Evolutionary conservation across 2,113 vertebrate species (phyloP).

Genomic region (Oncorhynchus gorbuscha): DNA sequence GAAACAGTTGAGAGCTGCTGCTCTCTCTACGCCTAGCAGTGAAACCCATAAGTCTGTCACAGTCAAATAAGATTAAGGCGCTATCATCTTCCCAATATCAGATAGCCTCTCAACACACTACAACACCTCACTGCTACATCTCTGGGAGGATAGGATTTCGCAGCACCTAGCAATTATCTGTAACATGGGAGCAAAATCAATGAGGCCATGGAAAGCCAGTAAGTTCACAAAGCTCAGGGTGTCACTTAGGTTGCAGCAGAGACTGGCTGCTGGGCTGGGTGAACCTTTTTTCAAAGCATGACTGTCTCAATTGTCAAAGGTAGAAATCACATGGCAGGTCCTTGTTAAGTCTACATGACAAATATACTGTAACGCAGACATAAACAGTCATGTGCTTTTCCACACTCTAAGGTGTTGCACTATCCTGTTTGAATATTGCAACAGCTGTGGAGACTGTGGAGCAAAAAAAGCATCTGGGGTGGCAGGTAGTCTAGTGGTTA

Average conservation of each 20-base stretch:
- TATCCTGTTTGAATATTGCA: not conserved
- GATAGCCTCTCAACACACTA: slow-evolving; percentile 60
- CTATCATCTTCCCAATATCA: slow-evolving; percentile 59
- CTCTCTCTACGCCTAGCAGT: slow-evolving; percentile 27
- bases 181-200: slow-evolving; percentile 86
- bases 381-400: not conserved
- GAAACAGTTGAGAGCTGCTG: too few relatives aligned
- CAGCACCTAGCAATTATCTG: slow-evolving; percentile 84
- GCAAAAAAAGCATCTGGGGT: not conserved
- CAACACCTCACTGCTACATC: slow-evolving; percentile 65
- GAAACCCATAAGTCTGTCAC: slow-evolving; percentile 52
- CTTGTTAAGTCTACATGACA: not conserved
- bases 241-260: slow-evolving; percentile 55
- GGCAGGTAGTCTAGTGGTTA: too few relatives aligned
- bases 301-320: not conserved
- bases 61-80: too few relatives aligned
- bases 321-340: not conserved
- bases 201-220: slow-evolving; percentile 74
- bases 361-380: not conserved
- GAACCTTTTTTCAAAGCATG: not conserved
- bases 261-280: slow-evolving; percentile 27
- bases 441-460: not conserved
- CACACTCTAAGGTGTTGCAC: not conserved
- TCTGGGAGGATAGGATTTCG: slow-evolving; percentile 85
- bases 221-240: slow-evolving; percentile 74